Percentiles rank a stretch among this genome's conserved stretches.
phyloP scores from a whole-genome alignment of 2,113 vertebrate species.

The Pseudorectes ferrugineus region DNA sequence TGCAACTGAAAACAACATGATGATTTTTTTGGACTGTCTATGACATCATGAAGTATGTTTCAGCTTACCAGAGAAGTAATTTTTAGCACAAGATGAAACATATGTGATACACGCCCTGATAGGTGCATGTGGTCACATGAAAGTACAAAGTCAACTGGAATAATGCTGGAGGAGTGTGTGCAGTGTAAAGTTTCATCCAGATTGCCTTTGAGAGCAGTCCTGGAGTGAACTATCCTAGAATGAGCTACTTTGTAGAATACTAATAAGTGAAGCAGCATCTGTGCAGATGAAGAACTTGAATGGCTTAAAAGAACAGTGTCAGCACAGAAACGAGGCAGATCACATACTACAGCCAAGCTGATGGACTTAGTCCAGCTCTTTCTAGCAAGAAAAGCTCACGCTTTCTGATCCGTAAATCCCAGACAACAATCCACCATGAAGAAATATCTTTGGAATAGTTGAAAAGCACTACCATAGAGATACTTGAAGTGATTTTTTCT shows the following conservation, averaged over 20 bases:
- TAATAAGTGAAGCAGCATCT: neutral
- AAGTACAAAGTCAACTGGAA: neutral
- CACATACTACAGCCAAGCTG: neutral
- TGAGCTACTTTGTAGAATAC: neutral
- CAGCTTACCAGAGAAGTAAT: neutral
- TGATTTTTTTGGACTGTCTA: neutral
- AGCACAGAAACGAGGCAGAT: neutral
- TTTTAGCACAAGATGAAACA: neutral
- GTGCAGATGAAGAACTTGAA: neutral
- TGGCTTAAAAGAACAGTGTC: neutral
- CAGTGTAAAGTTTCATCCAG: neutral
- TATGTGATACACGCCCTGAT: neutral
- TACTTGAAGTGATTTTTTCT: neutral
- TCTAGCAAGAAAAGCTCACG: neutral
- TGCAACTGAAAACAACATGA: neutral
- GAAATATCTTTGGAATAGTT: neutral
- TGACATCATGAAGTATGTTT: neutral
- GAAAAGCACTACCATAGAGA: neutral
- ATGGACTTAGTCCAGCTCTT: neutral
- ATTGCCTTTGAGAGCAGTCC: neutral
- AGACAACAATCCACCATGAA: neutral
- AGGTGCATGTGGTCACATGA: neutral
- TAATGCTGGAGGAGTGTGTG: neutral
- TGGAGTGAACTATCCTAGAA: neutral
- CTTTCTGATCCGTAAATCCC: neutral